phyloP scores from a whole-genome alignment of 2,113 vertebrate species.

The Herpailurus yagouaroundi region DNA sequence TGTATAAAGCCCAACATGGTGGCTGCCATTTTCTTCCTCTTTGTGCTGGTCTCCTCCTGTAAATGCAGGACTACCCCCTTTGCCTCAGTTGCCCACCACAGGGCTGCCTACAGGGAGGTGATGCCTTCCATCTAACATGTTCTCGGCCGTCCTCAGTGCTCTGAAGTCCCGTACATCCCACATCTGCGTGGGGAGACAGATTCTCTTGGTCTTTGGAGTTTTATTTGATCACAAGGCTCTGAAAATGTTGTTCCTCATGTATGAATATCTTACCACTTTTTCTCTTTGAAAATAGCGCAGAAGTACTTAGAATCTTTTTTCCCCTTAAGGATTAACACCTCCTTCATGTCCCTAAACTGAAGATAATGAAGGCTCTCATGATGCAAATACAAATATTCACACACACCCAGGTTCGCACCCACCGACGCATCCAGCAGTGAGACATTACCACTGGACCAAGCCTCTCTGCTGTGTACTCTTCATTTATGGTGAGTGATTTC shows the following conservation, averaged over 20 bases:
- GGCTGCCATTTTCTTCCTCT: background rate
- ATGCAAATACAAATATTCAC: too few relatives aligned
- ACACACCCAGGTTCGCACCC: background rate
- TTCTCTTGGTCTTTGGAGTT: background rate
- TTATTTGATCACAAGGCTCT: background rate
- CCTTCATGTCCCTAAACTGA: background rate
- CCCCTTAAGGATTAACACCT: background rate
- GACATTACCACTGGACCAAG: background rate
- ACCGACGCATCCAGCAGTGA: background rate
- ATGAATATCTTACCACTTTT: background rate
- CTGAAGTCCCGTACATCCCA: background rate
- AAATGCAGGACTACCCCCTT: background rate
- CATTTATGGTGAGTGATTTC: background rate
- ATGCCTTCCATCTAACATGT: background rate
- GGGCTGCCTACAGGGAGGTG: background rate
- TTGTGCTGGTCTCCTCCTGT: background rate
- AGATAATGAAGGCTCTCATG: background rate
- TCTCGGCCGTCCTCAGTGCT: background rate
- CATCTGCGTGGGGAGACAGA: too few relatives aligned
- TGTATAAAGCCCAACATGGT: background rate
- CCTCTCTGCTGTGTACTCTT: background rate
- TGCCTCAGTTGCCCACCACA: background rate
- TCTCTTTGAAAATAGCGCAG: background rate
- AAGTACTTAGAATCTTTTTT: background rate
- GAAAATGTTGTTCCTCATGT: background rate